These are phyloP conservation scores for Littorina saxatilis DNA, from an alignment of 1,140 invertebrate genomes.

Conservation along the genomic window DNA sequence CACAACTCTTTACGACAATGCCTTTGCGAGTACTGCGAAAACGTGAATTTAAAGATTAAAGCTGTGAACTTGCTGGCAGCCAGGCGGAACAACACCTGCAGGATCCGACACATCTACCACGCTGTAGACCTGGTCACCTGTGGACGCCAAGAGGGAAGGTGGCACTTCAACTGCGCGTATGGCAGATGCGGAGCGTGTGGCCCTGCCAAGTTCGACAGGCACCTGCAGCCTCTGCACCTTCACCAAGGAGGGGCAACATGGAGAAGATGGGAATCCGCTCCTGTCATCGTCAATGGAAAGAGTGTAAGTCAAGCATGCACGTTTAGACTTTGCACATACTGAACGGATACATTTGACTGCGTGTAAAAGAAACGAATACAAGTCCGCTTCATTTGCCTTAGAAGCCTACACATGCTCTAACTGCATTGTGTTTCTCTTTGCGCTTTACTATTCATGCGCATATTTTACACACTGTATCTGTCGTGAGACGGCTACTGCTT, in stretches of 20 bases:
- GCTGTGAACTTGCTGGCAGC: background rate
- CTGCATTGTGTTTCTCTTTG: too few species aligned
- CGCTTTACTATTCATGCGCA: too few species aligned
- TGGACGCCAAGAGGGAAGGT: background rate
- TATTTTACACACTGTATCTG: too few species aligned
- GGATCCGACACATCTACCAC: background rate
- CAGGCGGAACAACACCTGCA: background rate
- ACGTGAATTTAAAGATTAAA: background rate
- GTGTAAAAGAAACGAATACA: too few species aligned
- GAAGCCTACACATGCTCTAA: too few species aligned
- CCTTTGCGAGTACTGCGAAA: background rate
- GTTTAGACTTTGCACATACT: too few species aligned
- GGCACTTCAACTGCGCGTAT: background rate
- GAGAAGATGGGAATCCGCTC: background rate
- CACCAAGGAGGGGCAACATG: background rate
- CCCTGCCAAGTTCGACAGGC: background rate
- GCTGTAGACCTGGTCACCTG: constrained; percentile 1
- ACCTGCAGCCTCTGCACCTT: background rate
- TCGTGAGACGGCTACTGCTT: too few species aligned
- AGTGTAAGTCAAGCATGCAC: too few species aligned
- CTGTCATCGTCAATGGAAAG: background rate
- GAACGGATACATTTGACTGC: too few species aligned
- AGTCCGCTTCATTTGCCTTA: too few species aligned
- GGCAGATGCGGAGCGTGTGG: background rate
- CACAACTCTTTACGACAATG: background rate